Evolutionary conservation across 2,888 invertebrate species (phyloP).

Genomic region (Cheilosia urbana): DNA sequence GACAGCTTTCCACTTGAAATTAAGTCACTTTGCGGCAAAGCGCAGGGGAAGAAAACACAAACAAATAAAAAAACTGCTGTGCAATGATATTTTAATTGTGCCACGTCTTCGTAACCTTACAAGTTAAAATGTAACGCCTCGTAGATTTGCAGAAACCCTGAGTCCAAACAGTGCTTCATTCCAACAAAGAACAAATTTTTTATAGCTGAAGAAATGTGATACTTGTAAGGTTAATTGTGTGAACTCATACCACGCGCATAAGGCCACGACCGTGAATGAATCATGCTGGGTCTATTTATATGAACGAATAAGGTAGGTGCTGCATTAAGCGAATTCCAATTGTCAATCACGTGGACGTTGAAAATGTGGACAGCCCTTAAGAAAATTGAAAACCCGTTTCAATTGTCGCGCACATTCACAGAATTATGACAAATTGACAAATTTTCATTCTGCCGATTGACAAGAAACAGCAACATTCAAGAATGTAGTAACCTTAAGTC

Average conservation of each 20-base stretch:
- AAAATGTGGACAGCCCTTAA: constrained; percentile 7
- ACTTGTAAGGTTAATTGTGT: constrained; percentile 33
- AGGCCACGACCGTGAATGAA: constrained; percentile 32
- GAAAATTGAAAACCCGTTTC: constrained; percentile 8
- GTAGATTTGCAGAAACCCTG: constrained; percentile 28
- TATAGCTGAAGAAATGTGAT: constrained; percentile 17
- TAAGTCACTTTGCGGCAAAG: neutral
- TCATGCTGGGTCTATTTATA: neutral
- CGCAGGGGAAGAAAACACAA: neutral
- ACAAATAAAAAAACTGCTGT: constrained; percentile 3
- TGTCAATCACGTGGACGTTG: neutral
- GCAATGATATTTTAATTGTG: constrained; percentile 12
- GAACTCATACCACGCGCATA: constrained; percentile 45
- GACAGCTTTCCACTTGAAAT: constrained; percentile 20
- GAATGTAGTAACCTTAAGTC: no score
- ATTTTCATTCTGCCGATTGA: neutral
- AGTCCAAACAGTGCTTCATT: constrained; percentile 3
- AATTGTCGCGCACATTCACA: neutral
- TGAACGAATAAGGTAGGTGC: constrained; percentile 17
- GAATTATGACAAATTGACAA: constrained; percentile 2
- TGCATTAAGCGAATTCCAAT: constrained; percentile 6
- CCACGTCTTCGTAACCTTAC: constrained; percentile 14
- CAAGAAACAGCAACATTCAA: no score
- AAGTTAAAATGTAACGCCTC: constrained; percentile 12
- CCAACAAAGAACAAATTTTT: constrained; percentile 11